Evolutionary conservation across 2,113 vertebrate genomes (phyloP).

Genomic region (Nicator chloris): DNA sequence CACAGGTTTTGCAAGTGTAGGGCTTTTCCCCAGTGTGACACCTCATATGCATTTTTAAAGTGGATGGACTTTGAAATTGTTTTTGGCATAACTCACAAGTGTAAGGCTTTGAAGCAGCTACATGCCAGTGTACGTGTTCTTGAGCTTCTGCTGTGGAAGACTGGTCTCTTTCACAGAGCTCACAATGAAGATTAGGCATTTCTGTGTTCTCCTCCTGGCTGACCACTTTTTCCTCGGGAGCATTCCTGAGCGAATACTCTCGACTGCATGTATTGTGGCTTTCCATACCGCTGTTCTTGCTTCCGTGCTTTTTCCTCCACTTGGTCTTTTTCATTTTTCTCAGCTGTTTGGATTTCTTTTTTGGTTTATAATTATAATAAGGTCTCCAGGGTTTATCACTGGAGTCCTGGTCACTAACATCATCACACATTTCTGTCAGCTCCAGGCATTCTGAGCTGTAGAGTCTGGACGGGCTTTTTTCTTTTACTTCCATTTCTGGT

Average conservation of each 20-base stretch:
- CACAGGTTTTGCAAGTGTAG: slow-evolving; percentile 88
- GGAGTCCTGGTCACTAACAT: slow-evolving; percentile 88
- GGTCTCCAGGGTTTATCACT: slow-evolving; percentile 94
- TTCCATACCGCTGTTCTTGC: background rate
- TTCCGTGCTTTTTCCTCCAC: slow-evolving; percentile 71
- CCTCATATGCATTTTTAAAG: slow-evolving; percentile 88
- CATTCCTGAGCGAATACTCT: slow-evolving; percentile 54
- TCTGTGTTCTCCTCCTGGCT: slow-evolving; percentile 62
- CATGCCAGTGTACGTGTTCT: slow-evolving; percentile 74
- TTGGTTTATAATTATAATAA: slow-evolving; percentile 97
- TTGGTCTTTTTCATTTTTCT: slow-evolving; percentile 84
- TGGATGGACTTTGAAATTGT: slow-evolving; percentile 87
- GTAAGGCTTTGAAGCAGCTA: slow-evolving; percentile 75
- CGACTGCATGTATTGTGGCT: slow-evolving; percentile 14
- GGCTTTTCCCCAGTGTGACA: slow-evolving; percentile 86
- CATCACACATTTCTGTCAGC: slow-evolving; percentile 81
- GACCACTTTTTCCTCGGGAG: slow-evolving; percentile 47
- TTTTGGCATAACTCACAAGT: slow-evolving; percentile 88
- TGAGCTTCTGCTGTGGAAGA: slow-evolving; percentile 59
- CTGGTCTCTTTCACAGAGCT: slow-evolving; percentile 71
- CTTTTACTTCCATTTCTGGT: slow-evolving; percentile 58
- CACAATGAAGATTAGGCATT: slow-evolving; percentile 72
- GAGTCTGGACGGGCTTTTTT: slow-evolving; percentile 68
- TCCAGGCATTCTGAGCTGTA: slow-evolving; percentile 76
- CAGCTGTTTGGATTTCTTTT: slow-evolving; percentile 87